Conservation (phyloP, 2,113 vertebrate species). For the Zapornia atra region DNA sequence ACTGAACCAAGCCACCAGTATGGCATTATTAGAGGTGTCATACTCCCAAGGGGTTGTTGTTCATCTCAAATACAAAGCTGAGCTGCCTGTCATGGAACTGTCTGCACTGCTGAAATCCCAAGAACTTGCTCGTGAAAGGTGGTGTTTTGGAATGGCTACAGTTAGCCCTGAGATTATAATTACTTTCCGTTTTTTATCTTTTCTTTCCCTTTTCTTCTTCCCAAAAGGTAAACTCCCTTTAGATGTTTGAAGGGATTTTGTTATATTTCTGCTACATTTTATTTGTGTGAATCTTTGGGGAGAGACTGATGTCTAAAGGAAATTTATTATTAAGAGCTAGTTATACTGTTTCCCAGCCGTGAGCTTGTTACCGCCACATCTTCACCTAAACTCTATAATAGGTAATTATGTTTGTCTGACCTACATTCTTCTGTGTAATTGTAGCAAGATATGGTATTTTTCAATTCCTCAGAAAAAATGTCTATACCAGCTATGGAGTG, state of each 20-base stretch:
- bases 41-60: background rate
- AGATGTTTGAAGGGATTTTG: background rate
- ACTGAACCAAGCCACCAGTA: background rate
- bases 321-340: constrained; percentile 57
- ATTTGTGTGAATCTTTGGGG: constrained; percentile 51
- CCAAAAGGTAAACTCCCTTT: constrained; percentile 13
- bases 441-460: constrained; percentile 39
- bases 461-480: constrained; percentile 38
- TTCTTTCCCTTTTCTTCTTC: background rate
- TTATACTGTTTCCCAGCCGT: constrained; percentile 43
- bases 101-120: background rate
- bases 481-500: background rate
- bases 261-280: constrained; percentile 38
- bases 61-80: background rate
- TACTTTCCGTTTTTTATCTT: background rate
- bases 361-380: constrained; percentile 52
- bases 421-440: constrained; percentile 51
- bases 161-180: constrained; percentile 28
- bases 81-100: background rate
- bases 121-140: background rate
- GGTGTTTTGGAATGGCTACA: background rate
- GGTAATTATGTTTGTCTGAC: constrained; percentile 66
- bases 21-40: background rate
- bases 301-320: constrained; percentile 53
- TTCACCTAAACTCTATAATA: constrained; percentile 31